These are phyloP conservation scores for Apis florea DNA, from an alignment of 1,140 invertebrate genomes.

Conservation along the genomic window DNA sequence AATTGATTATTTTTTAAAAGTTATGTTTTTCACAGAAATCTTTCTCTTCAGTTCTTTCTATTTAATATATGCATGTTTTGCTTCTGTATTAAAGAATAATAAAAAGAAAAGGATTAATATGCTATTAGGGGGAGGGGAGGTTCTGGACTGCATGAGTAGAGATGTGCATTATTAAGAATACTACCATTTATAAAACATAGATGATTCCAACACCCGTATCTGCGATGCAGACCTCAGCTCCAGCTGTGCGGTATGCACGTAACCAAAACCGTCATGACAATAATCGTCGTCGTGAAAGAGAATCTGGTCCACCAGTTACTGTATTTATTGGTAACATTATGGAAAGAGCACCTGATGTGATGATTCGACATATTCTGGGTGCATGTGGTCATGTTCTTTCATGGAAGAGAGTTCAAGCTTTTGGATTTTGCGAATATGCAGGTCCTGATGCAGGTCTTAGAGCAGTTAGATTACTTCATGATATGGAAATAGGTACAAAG, in stretches of 20 bases:
- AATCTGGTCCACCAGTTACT: conserved; percentile 92
- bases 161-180: conserved; percentile 68
- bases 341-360: conserved; percentile 95
- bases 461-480: conserved; percentile 96
- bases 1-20: background rate
- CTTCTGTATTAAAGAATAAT: background rate
- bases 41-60: conserved; percentile 2
- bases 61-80: conserved; percentile 41
- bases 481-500: conserved; percentile 96
- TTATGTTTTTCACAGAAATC: background rate
- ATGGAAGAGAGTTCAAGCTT: conserved; percentile 99
- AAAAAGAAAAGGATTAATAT: conserved; percentile 41
- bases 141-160: conserved; percentile 66
- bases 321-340: conserved; percentile 99
- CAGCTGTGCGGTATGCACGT: conserved; percentile 76
- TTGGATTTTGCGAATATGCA: conserved; percentile 98
- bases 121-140: conserved; percentile 59
- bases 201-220: conserved; percentile 80
- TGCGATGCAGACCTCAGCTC: conserved; percentile 79
- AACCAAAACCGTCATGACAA: conserved; percentile 74
- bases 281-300: conserved; percentile 74
- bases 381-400: conserved; percentile 95
- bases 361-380: conserved; percentile 95
- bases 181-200: conserved; percentile 70
- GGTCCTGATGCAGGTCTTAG: conserved; percentile 96